phyloP scores from a whole-genome alignment of 2,113 vertebrate species.

The Megaleporinus macrocephalus region DNA sequence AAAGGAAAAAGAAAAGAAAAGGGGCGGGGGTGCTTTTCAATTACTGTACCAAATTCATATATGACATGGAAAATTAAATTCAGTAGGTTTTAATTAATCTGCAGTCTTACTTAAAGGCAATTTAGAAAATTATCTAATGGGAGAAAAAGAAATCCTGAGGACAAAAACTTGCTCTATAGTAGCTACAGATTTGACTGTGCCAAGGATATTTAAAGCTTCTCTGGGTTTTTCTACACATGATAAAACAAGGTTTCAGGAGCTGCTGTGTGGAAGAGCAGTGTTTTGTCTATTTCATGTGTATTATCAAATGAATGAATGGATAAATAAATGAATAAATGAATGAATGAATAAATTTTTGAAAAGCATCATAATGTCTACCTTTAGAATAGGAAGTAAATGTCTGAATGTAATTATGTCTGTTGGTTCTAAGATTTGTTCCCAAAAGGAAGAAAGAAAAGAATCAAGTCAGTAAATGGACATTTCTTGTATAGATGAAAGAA shows the following conservation, averaged over 20 bases:
- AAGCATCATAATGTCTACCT: no score
- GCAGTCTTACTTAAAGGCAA: conserved; percentile 79
- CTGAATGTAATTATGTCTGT: neutral
- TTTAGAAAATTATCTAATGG: conserved; percentile 76
- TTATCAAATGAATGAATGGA: neutral
- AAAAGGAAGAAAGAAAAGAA: neutral
- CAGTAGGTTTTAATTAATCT: conserved; percentile 81
- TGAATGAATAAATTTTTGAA: neutral
- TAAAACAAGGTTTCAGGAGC: neutral
- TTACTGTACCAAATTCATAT: conserved; percentile 73
- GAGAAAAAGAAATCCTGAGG: conserved; percentile 45
- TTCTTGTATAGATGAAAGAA: no score
- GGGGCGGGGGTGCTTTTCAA: conserved; percentile 61
- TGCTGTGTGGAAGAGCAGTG: neutral
- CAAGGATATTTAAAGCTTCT: conserved; percentile 17
- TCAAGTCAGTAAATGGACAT: neutral
- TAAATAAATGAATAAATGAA: neutral
- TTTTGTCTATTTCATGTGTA: neutral
- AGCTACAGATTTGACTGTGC: conserved; percentile 35
- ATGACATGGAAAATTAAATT: conserved; percentile 75
- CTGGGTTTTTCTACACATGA: neutral
- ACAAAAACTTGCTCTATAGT: conserved; percentile 29
- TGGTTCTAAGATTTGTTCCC: neutral
- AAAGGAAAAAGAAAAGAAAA: conserved; percentile 45
- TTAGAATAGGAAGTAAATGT: neutral